Evolutionary conservation across 2,797 vertebrate genomes (phyloP).

Genomic region (Falco columbarius): DNA sequence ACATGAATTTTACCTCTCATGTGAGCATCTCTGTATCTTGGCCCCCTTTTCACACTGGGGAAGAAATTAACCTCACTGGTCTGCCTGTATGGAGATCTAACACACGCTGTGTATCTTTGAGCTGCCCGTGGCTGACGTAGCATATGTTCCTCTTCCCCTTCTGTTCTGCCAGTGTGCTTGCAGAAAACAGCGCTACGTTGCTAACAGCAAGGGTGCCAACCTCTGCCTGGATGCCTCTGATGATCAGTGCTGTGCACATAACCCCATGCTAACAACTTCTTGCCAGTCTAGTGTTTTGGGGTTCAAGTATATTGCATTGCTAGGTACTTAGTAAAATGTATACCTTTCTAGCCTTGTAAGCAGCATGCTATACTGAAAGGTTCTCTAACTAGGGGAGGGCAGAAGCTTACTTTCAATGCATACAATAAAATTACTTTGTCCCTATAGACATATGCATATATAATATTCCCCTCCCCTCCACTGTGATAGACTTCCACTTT

Average conservation of each 20-base stretch:
- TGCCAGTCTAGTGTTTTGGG: background rate
- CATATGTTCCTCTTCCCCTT: background rate
- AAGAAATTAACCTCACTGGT: background rate
- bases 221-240: background rate
- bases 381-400: background rate
- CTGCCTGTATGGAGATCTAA: background rate
- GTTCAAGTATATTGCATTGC: background rate
- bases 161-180: background rate
- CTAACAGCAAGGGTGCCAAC: background rate
- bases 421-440: background rate
- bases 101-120: background rate
- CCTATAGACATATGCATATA: background rate
- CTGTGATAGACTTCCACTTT: background rate
- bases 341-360: background rate
- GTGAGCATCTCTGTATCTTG: background rate
- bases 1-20: background rate
- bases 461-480: background rate
- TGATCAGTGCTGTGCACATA: background rate
- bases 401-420: background rate
- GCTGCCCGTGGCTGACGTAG: background rate
- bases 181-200: background rate
- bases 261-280: background rate
- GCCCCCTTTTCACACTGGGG: background rate
- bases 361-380: background rate
- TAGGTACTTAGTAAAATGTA: background rate